Base-by-base conservation (phyloP, 2,113 vertebrate species). In the Sinocyclocheilus maitianheensis region DNA sequence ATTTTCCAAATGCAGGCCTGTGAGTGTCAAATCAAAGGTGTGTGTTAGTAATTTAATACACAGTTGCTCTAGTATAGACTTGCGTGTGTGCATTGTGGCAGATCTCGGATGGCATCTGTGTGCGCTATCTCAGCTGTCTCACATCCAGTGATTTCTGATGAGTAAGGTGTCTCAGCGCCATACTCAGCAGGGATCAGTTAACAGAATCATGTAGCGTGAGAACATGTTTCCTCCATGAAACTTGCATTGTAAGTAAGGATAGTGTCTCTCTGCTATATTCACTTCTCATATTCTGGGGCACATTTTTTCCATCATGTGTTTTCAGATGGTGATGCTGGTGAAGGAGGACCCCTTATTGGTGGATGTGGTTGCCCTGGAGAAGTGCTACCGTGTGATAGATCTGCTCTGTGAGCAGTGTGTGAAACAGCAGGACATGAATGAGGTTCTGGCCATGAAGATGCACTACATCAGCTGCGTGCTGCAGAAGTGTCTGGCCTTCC, bases 361-460 rank as follows among this genome's bases (percentile, higher is more conserved):
- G 0, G 95, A 96, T 53, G 88, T 53, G 63, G 93, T 91, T 46
- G 94, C 96, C n/a, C 90, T 96, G 85, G 93, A 92, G 82, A 96
- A 94, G 87, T 96, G 95, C 85, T 95, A 94, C 81, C 93, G 84
- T 22, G 95, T 96, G 86, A 90, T 97, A 94, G 95, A 97, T 89
- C 92, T 96, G 72, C 95, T 97, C 58, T 96, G 95, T 87, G 96
- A 96, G 83, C 84, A 88, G 80, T 90, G 85, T 37, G 78, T 88
- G 51, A 96, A 96, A 84, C 96, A 96, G 77, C 93, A 93, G 90
- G 95, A 97, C 43, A 96, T 96, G 95, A 97, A 96, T 86, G 96
- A 97, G 92, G 94, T 96, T 14, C 91, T 96, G 85, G 96, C 96
- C 83, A 93, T 97, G 93, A 97, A 96, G 92, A 96, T 96, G 96